These are phyloP conservation scores for Drosophila nigritarsus DNA, from an alignment of 2,888 invertebrate genomes.

Conservation along the genomic window DNA sequence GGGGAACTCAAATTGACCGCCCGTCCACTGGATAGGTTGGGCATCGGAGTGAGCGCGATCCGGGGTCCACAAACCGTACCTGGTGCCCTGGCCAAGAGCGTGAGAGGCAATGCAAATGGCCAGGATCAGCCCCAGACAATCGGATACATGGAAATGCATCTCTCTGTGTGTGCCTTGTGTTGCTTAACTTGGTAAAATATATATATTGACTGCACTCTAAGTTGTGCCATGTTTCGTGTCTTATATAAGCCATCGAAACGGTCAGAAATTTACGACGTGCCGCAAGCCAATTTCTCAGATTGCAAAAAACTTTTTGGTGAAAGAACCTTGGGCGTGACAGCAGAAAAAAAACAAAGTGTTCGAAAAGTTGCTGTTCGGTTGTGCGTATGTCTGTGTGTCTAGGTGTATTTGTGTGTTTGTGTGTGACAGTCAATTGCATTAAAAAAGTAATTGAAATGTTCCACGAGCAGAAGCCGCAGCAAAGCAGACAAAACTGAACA, in stretches of 20 bases:
- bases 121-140: slow-evolving; percentile 42
- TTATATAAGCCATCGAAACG: slow-evolving; percentile 60
- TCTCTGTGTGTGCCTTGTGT: slow-evolving; percentile 8
- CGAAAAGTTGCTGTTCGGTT: slow-evolving; percentile 1
- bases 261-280: slow-evolving; percentile 60
- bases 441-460: slow-evolving; percentile 62
- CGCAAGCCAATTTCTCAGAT: slow-evolving; percentile 52
- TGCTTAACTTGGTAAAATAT: slow-evolving; percentile 16
- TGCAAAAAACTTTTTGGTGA: slow-evolving; percentile 36
- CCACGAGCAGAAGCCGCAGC: slow-evolving; percentile 61
- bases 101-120: slow-evolving; percentile 2
- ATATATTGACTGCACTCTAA: slow-evolving; percentile 27
- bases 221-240: slow-evolving; percentile 32
- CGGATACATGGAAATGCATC: slow-evolving; percentile 50
- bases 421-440: slow-evolving; percentile 48
- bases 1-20: slow-evolving; percentile 86
- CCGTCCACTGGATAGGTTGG: slow-evolving; percentile 85
- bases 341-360: slow-evolving; percentile 25
- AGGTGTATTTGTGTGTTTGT: slow-evolving; percentile 3
- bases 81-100: slow-evolving; percentile 64
- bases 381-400: slow-evolving; percentile 1
- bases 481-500: slow-evolving; percentile 30
- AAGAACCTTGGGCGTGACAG: slow-evolving; percentile 59
- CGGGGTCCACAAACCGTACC: slow-evolving; percentile 80
- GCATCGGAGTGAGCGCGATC: slow-evolving; percentile 72